Evolutionary conservation across 2,113 vertebrate species (phyloP), one percentile per base, ranked within the genome.

Genomic region (Boulengeromyrus knoepffleri): DNA sequence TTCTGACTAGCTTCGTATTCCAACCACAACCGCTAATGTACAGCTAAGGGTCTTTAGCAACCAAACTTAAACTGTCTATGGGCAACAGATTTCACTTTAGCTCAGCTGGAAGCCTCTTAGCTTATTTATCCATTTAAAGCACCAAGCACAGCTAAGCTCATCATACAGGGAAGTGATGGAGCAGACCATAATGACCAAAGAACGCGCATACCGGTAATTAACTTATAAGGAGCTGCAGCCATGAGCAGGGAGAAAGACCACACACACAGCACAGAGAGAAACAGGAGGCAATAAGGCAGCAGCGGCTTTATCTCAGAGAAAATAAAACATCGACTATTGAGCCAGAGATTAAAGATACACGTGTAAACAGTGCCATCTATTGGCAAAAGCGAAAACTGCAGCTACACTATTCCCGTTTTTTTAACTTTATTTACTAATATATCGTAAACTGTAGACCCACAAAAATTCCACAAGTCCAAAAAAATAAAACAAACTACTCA

Each of bases 341-440:
- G 45, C 5, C 24, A 47, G 42, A 85, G 21, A 19, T 47, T 19
- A 85, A 46, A 10, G 5, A 46, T 45, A 45, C 21, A 47, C 24
- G 95, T 93, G 91, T 93, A 87, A 93, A 95, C 91, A 95, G 89
- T 95, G 95, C 95, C 96, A 94, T 95, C 96, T 92, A 95, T 17
- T 95, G 95, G 94, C 74, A 1, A 70, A 53, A 77, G 0, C 1
- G 0, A 6, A 91, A 93, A 96, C 91, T 95, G 88, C 93, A 88
- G 0, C 31, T 77, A 6, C 15, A 4, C 1, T 31, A 12, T 7
- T 49, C n/a, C 15, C 17, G 52, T 88, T 74, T 86, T 80, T 21
- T 77, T 58, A 91, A 91, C 70, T 8, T 83, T 31, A 74, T 90
- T 87, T 89, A 80, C 74, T 52, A 49, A 24, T 31, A 27, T 53